Base-by-base conservation (phyloP, 2,797 vertebrate species). In the Astyanax mexicanus region DNA sequence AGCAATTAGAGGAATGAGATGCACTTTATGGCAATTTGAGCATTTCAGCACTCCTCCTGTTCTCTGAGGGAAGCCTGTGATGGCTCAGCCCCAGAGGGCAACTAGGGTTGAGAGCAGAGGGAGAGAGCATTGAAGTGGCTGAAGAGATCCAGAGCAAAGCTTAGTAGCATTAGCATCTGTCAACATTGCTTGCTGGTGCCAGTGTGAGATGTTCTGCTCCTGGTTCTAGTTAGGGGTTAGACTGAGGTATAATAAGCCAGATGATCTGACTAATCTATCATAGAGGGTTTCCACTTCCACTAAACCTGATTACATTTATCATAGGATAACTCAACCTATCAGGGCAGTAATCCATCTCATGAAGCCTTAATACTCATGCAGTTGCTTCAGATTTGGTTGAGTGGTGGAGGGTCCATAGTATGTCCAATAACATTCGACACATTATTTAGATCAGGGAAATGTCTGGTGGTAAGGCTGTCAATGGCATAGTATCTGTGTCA, bases 1-100 rank as follows among this genome's bases (percentile, higher is more conserved):
- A 78, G 60, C 61, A 83, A 78, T 80, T 66, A 75, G 51, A 75
- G 45, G 44, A 75, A 83, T 75, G 73, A 80, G 66, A 83, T 72
- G 75, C 69, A 74, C 77, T 77, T 81, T 79, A 57, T 72, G 70
- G 62, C 73, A 73, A 79, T 83, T 74, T 74, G 38, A 82, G 66
- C 76, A 65, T 81, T 69, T 69, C 27, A 25, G 44, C 67, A 35
- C 64, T 54, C 65, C 67, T 80, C 69, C 44, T 32, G 32, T 75
- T 71, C 61, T 80, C 65, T 49, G 64, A 57, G 74, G 79, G 74
- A 72, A 80, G 40, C 35, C 45, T 25, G 58, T 74, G 72, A 72
- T 76, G 55, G 74, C 12, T 21, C 29, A 17, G 29, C 81, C 80
- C 75, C 67, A 3, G 21, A 65, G 75, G 69, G 74, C 60, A 61